Percentiles rank a stretch among this genome's conserved stretches.
Evolutionary conservation across 2,797 vertebrate species (phyloP).

Genomic region (Cygnus olor): DNA sequence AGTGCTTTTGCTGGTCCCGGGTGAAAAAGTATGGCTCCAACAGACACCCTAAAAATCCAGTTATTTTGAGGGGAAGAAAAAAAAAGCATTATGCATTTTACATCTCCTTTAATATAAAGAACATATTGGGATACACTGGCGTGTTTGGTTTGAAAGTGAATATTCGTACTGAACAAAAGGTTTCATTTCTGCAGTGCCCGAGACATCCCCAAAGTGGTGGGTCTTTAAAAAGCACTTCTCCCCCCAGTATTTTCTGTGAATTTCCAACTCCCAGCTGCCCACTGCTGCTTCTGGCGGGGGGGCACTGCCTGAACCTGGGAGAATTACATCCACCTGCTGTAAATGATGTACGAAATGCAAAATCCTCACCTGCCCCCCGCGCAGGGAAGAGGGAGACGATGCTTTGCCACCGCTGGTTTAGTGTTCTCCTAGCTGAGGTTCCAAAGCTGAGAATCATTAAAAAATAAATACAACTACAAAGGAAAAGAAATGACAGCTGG

Average conservation of each 20-base stretch:
- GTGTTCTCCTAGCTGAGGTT: constrained; percentile 60
- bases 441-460: constrained; percentile 50
- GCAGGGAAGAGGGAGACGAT: background rate
- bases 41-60: background rate
- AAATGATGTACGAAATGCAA: constrained; percentile 65
- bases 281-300: background rate
- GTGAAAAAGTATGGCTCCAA: background rate
- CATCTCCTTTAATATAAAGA: background rate
- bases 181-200: background rate
- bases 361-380: background rate
- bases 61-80: background rate
- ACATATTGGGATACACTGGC: background rate
- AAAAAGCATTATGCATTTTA: background rate
- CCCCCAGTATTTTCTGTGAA: background rate
- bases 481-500: constrained; percentile 55
- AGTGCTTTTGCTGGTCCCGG: background rate
- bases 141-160: constrained; percentile 4
- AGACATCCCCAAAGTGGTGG: background rate
- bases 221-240: background rate
- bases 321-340: constrained; percentile 20
- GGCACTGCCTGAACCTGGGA: background rate
- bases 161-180: background rate
- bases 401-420: constrained; percentile 13
- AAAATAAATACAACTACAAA: constrained; percentile 44
- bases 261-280: background rate